A percentile compares a stretch with the other conserved stretches of the same genome.
Evolutionary conservation across 37 sponge, comb jelly and placozoan species (phyloP).

Genomic region (Aplysina aerophoba): DNA sequence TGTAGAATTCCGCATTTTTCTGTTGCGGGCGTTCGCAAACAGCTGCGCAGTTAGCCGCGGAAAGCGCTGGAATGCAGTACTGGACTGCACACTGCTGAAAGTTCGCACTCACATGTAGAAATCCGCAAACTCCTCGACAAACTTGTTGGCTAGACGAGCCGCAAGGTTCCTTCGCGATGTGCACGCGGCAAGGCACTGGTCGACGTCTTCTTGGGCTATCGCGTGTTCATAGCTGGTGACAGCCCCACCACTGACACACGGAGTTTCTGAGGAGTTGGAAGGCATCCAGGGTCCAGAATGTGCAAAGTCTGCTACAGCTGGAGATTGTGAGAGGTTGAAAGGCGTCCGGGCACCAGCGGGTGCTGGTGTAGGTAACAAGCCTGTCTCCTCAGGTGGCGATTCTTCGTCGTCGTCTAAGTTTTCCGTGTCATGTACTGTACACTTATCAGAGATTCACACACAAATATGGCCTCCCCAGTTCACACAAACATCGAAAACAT

Average conservation of each 20-base stretch:
- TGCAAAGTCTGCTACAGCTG: not conserved
- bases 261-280: not conserved
- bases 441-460: no score
- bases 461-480: no score
- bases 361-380: not conserved
- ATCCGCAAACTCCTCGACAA: no score
- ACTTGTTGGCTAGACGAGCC: constrained; percentile 8
- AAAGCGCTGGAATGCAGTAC: no score
- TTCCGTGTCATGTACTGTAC: no score
- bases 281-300: constrained; percentile 1
- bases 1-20: no score
- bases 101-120: no score
- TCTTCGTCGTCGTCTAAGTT: no score
- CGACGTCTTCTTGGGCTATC: not conserved
- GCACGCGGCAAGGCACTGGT: not conserved
- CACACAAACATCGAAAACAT: no score
- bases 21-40: no score
- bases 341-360: not conserved
- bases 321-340: not conserved
- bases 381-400: not conserved
- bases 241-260: not conserved
- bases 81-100: no score
- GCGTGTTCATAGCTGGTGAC: not conserved
- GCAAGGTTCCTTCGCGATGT: constrained; percentile 3
- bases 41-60: no score